phyloP scores from a whole-genome alignment of 2,888 invertebrate species.

The Bruchidius siliquastri region DNA sequence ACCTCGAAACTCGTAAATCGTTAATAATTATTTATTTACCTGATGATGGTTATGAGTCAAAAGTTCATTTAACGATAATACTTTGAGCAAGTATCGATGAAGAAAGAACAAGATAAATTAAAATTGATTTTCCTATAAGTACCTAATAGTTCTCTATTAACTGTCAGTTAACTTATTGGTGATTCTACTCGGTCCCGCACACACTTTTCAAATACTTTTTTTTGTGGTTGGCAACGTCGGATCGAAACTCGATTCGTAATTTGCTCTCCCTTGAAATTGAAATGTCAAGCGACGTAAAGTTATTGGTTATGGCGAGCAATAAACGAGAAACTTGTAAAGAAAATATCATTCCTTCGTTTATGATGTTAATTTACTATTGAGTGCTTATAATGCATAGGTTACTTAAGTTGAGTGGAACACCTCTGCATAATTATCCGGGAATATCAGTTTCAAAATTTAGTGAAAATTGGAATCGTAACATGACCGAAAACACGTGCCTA shows the following conservation, averaged over 20 bases:
- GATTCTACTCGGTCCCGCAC: background rate
- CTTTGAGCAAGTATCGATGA: no score
- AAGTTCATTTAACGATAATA: no score
- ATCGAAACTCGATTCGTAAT: background rate
- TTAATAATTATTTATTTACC: no score
- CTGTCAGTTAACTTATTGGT: no score
- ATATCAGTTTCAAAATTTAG: conserved; percentile 30
- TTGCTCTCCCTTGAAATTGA: background rate
- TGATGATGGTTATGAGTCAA: no score
- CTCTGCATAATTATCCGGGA: conserved; percentile 28
- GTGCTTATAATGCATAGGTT: conserved; percentile 27
- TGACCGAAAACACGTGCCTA: conserved; percentile 32
- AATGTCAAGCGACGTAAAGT: background rate
- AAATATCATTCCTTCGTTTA: background rate
- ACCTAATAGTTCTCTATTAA: no score
- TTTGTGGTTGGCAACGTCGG: background rate
- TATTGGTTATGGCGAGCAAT: background rate
- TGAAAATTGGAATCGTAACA: conserved; percentile 22
- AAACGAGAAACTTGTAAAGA: background rate
- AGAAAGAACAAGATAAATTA: no score
- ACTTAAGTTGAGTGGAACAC: conserved; percentile 30
- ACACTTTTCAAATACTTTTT: background rate
- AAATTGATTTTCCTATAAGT: no score
- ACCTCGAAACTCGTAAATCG: no score
- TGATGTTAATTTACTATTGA: conserved; percentile 3